These are phyloP conservation scores for Camponotus fellah DNA, from an alignment of 2,888 invertebrate genomes.

Conservation along the genomic window DNA sequence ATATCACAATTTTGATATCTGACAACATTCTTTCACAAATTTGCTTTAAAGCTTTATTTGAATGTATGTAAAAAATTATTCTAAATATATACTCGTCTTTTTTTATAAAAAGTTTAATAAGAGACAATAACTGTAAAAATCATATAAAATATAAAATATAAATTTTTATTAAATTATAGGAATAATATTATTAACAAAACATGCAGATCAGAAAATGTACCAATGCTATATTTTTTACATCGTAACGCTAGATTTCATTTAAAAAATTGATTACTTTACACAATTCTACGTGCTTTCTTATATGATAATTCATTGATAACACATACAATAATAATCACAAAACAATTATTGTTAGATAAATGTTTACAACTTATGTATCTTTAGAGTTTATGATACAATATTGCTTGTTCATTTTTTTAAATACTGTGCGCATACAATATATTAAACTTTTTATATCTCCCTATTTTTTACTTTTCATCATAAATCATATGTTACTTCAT, in stretches of 20 bases:
- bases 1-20: neutral
- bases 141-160: neutral
- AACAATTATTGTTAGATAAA: slow-evolving; percentile 11
- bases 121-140: neutral
- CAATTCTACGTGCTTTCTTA: slow-evolving; percentile 13
- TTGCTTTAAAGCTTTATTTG: neutral
- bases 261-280: slow-evolving; percentile 44
- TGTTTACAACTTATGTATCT: slow-evolving; percentile 14
- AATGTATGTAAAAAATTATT: neutral
- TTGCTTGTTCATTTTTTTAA: slow-evolving; percentile 20
- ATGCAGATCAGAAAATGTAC: slow-evolving; percentile 41
- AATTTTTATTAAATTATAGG: neutral
- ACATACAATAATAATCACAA: slow-evolving; percentile 7
- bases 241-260: slow-evolving; percentile 35
- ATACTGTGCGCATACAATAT: neutral
- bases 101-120: too few relatives aligned
- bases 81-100: neutral
- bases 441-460: neutral
- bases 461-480: neutral
- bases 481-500: neutral
- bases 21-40: neutral
- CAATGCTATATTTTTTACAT: slow-evolving; percentile 39
- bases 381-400: slow-evolving; percentile 22
- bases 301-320: slow-evolving; percentile 24
- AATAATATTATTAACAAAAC: slow-evolving; percentile 9